Evolutionary conservation across 2,797 vertebrate species (phyloP).

Genomic region (Graptemys geographica): DNA sequence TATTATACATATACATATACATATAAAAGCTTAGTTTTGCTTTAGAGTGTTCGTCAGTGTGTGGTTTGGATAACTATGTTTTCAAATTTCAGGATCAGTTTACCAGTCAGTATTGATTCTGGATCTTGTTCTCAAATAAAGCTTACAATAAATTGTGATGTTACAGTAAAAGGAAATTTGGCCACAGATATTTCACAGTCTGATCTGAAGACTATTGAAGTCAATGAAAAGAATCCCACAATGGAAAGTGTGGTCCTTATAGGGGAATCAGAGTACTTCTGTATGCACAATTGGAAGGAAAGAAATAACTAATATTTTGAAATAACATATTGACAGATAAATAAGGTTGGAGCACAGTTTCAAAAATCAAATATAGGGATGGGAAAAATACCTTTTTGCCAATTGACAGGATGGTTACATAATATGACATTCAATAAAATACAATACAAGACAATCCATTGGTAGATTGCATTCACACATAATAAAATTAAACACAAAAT

Average conservation of each 20-base stretch:
- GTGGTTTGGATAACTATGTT: not conserved
- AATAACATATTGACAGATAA: fast-evolving
- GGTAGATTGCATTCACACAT: not conserved
- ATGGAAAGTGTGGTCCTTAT: not conserved
- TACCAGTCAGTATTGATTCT: not conserved
- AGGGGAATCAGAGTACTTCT: fast-evolving
- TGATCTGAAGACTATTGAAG: not conserved
- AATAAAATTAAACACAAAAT: not conserved
- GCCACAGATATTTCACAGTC: not conserved
- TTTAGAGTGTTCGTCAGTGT: not conserved
- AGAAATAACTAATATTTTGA: not conserved
- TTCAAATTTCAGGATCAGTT: not conserved
- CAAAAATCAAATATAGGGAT: not conserved
- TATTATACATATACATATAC: not conserved
- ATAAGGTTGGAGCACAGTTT: not conserved
- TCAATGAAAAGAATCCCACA: fast-evolving
- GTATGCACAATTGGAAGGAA: not conserved
- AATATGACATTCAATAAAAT: not conserved
- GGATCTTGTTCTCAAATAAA: not conserved
- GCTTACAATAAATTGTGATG: not conserved
- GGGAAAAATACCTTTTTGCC: fast-evolving
- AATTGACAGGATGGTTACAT: not conserved
- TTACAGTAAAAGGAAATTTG: not conserved
- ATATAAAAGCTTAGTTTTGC: not conserved
- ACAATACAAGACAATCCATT: fast-evolving